These are phyloP conservation scores for Acanthochromis polyacanthus DNA, from an alignment of 2,113 vertebrate genomes.

Conservation along the genomic window DNA sequence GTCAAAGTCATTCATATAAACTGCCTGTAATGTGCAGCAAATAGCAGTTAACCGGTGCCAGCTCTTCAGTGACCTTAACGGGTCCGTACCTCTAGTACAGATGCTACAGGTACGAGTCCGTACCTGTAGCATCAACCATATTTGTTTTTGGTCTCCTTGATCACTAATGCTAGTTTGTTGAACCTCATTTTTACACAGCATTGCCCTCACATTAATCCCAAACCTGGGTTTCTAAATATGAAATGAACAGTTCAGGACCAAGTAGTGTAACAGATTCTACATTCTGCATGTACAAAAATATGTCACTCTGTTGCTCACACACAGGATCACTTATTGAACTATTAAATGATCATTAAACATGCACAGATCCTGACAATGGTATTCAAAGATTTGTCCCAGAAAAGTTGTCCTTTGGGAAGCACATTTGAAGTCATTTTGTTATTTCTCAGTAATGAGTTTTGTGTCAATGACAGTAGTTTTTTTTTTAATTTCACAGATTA, in stretches of 20 bases:
- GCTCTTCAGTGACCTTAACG: too few relatives aligned
- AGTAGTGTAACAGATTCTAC: background rate
- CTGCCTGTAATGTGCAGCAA: too few relatives aligned
- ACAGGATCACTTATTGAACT: background rate
- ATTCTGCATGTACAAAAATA: background rate
- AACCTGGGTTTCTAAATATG: background rate
- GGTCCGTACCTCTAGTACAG: too few relatives aligned
- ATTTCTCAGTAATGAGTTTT: background rate
- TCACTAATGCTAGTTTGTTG: too few relatives aligned
- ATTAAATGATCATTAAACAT: background rate
- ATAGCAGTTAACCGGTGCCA: too few relatives aligned
- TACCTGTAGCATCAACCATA: too few relatives aligned
- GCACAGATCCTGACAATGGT: background rate
- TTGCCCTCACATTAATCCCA: background rate
- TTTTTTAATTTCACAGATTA: constrained; percentile 26
- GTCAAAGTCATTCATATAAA: too few relatives aligned
- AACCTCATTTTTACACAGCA: background rate
- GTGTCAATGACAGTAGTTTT: too few relatives aligned
- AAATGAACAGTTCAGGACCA: background rate
- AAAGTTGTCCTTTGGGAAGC: background rate
- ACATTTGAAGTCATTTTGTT: background rate
- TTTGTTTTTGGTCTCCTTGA: too few relatives aligned
- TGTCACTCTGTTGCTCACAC: background rate
- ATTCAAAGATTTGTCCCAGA: background rate
- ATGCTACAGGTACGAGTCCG: too few relatives aligned